Evolutionary conservation across 1,140 invertebrate species (phyloP).

Genomic region (Sesamia nonagrioides): DNA sequence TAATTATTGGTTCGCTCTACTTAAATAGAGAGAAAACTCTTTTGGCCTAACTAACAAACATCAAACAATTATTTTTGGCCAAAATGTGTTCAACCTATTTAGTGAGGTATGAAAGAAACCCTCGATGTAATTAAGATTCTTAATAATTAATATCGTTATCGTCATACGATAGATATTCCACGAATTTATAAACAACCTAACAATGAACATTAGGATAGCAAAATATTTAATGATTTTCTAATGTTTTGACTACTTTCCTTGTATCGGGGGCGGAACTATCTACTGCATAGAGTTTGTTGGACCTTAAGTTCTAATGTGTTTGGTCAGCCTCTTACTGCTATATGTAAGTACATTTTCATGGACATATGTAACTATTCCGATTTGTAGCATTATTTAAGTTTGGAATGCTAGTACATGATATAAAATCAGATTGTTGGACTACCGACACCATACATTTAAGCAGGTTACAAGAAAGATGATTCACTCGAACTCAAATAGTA

Average conservation of each 20-base stretch:
- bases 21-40: background rate
- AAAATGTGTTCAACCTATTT: background rate
- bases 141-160: background rate
- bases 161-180: background rate
- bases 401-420: no score
- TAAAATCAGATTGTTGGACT: no score
- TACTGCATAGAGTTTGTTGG: background rate
- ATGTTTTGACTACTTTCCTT: background rate
- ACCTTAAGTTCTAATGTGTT: no score
- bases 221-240: slow-evolving; percentile 13
- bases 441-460: no score
- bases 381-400: no score
- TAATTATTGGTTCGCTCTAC: background rate
- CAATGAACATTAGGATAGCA: background rate
- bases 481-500: slow-evolving; percentile 24
- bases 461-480: background rate
- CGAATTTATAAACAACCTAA: background rate
- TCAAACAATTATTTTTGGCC: no score
- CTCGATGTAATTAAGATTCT: background rate
- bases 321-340: no score
- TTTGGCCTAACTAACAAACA: no score
- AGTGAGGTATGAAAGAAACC: background rate
- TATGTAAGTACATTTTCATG: no score
- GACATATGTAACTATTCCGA: no score
- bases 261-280: background rate